Evolutionary conservation across 2,797 vertebrate genomes (phyloP).

Genomic region (Malacoraja senta): DNA sequence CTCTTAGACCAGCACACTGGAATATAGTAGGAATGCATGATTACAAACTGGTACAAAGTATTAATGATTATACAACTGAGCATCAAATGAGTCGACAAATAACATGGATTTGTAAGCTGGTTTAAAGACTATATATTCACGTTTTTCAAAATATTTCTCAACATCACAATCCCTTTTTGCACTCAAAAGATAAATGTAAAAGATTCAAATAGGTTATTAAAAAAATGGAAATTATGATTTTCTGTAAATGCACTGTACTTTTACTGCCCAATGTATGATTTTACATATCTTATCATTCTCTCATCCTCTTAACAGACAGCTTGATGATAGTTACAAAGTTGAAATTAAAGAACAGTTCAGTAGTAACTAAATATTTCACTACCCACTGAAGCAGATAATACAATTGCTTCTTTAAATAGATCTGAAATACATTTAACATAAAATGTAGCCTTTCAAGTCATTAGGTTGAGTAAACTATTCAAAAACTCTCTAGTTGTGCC

Average conservation of each 20-base stretch:
- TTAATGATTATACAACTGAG: background rate
- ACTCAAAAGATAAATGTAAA: too few species aligned
- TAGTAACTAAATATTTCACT: background rate
- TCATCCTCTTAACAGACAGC: background rate
- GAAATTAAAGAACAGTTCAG: background rate
- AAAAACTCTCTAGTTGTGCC: background rate
- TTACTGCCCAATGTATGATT: background rate
- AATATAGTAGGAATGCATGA: background rate
- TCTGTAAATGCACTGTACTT: background rate
- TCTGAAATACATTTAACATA: background rate
- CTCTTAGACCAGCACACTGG: background rate
- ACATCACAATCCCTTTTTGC: too few species aligned
- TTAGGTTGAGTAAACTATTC: background rate
- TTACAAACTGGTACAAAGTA: background rate
- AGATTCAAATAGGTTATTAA: too few species aligned
- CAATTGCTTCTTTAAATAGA: background rate
- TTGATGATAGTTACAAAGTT: background rate
- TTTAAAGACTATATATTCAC: too few species aligned
- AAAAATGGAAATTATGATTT: background rate
- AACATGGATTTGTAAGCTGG: background rate
- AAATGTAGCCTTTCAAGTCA: background rate
- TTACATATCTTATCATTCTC: background rate
- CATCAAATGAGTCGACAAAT: background rate
- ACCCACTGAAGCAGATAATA: background rate
- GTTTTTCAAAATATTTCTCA: too few species aligned